Conservation (phyloP, 2,797 vertebrate genomes). For the Helicolenus hilgendorfi region DNA sequence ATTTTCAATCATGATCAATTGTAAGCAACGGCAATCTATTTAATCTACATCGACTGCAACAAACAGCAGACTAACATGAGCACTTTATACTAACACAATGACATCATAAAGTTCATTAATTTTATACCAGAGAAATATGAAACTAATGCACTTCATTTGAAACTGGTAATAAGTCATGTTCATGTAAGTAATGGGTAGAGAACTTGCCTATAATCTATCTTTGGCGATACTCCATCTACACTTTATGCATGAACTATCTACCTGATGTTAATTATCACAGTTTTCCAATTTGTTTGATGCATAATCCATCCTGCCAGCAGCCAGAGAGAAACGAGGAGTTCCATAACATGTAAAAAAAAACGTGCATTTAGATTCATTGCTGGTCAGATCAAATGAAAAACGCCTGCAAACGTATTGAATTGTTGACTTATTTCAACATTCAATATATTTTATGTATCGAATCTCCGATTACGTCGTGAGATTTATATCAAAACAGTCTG, state of each 20-base stretch:
- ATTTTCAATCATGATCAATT: not conserved
- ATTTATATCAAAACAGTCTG: constrained; percentile 19
- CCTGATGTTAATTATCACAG: not conserved
- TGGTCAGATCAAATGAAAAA: not conserved
- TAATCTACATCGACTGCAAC: not conserved
- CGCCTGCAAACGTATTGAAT: not conserved
- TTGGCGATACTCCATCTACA: not conserved
- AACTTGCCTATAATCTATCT: not conserved
- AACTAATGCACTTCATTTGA: not conserved
- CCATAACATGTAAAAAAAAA: not conserved
- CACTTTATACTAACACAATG: not conserved
- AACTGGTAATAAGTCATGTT: not conserved
- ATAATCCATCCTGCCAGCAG: not conserved
- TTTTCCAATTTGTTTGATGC: not conserved
- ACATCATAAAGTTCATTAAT: not conserved
- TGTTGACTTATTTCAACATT: constrained; percentile 10
- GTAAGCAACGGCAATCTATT: not conserved
- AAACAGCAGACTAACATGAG: not conserved
- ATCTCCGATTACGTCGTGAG: not conserved
- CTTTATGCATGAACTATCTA: not conserved
- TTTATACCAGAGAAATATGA: not conserved
- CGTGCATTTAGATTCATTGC: not conserved
- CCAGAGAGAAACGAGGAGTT: not conserved
- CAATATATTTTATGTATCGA: not conserved
- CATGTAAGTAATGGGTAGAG: not conserved